Evolutionary conservation across 2,888 invertebrate species (phyloP), one percentile per base, ranked within the genome.

Genomic region (Operophtera brumata): DNA sequence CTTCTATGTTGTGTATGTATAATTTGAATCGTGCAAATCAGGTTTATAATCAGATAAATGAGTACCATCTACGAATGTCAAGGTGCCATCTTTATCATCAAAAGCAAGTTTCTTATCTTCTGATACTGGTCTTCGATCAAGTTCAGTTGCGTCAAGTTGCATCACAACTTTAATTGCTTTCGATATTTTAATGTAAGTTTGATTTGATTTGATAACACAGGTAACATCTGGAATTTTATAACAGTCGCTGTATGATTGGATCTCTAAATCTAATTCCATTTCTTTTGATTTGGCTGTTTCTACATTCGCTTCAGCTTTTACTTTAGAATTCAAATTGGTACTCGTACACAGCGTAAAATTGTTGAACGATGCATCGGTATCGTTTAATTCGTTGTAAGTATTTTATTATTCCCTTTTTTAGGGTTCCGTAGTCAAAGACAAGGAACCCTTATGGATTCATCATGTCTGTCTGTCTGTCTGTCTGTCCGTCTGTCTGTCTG

Each of bases 201-300:
- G 41, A 40, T 59, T 62, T 45, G 36, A 57, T 53, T 53, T 57
- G 55, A 52, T 59, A 45, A 36, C 47, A 28, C 50, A 44, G 54
- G 54, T 59, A 54, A 45, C 36, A 47, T 50, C 46, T 46, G 32
- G 40, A 36, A 48, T 54, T 51, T 46, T 44, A 46, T 55, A 25
- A 41, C 44, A 57, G 52, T 37, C 43, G 47, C 51, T 55, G 54
- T 54, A 40, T 57, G 48, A 59, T 62, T 59, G 57, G 26, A 59
- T 54, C 43, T 56, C 51, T 56, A 20, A 20, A 20, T 20, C 2
- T 20, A 4, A 37, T 28, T 36, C n/a, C n/a, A 43, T 39, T 13
- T n/a, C 20, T 11, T 12, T 50, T 44, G 32, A 42, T 41, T 42
- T 28, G 28, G 10, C 42, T 28, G 14, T 28, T 42, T 36, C 30